Percentiles rank a stretch among this genome's conserved stretches.
phyloP scores from a whole-genome alignment of 2,113 vertebrate genomes.

The Himantopus leucocephalus region DNA sequence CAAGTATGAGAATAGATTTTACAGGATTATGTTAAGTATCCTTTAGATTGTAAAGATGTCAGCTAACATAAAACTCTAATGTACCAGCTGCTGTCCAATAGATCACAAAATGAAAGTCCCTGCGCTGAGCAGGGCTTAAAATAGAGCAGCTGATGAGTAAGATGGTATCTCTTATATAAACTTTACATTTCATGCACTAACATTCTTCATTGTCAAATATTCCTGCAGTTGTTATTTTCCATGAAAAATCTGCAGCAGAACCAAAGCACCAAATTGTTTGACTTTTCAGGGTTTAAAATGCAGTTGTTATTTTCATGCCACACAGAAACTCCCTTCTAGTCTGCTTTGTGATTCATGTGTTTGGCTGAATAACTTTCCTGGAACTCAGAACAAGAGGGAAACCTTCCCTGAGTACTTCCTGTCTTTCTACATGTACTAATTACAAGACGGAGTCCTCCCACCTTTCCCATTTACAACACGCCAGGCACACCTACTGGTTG shows the following conservation, averaged over 20 bases:
- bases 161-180: slow-evolving; percentile 36
- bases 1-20: slow-evolving; percentile 14
- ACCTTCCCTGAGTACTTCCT: slow-evolving; percentile 75
- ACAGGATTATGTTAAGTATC: neutral
- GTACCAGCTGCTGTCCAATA: slow-evolving; percentile 52
- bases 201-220: neutral
- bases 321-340: slow-evolving; percentile 69
- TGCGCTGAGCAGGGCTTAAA: slow-evolving; percentile 30
- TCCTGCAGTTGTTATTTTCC: neutral
- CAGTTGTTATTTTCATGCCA: slow-evolving; percentile 19
- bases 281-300: neutral
- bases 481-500: slow-evolving; percentile 37
- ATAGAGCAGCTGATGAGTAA: slow-evolving; percentile 53
- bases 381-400: slow-evolving; percentile 71
- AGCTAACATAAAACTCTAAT: neutral
- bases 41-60: slow-evolving; percentile 5
- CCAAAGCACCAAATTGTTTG: neutral
- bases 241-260: neutral
- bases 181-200: slow-evolving; percentile 1
- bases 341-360: slow-evolving; percentile 74
- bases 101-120: slow-evolving; percentile 39
- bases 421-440: slow-evolving; percentile 57
- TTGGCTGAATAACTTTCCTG: slow-evolving; percentile 72
- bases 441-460: slow-evolving; percentile 45
- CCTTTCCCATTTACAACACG: slow-evolving; percentile 50